These are phyloP conservation scores for silkworm (Bombyx mori) DNA, from an alignment of 1,140 invertebrate genomes.

Conservation along the genomic window ASM3026992v2 NC_085125.1:230501-231000, in stretches of 20 bases:
- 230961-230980: slow-evolving; percentile 51
- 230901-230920: slow-evolving; percentile 50
- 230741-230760: slow-evolving; percentile 15
- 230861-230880: slow-evolving; percentile 54
- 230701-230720: slow-evolving; percentile 34
- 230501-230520: no score
- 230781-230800: slow-evolving; percentile 3
- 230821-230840: slow-evolving; percentile 12
- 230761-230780: slow-evolving; percentile 24
- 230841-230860: slow-evolving; percentile 43
- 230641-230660: slow-evolving; percentile 14
- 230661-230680: slow-evolving; percentile 46
- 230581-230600: no score
- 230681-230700: slow-evolving; percentile 55
- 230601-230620: no score
- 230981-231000: slow-evolving; percentile 28
- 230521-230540: no score
- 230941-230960: slow-evolving; percentile 58
- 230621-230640: background rate
- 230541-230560: no score
- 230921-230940: slow-evolving; percentile 64
- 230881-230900: slow-evolving; percentile 49
- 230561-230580: no score
- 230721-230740: slow-evolving; percentile 29
- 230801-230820: slow-evolving; percentile 3